These are phyloP conservation scores for Polydrusus tereticollis DNA, from an alignment of 2,888 invertebrate species.

Conservation along the genomic window DNA sequence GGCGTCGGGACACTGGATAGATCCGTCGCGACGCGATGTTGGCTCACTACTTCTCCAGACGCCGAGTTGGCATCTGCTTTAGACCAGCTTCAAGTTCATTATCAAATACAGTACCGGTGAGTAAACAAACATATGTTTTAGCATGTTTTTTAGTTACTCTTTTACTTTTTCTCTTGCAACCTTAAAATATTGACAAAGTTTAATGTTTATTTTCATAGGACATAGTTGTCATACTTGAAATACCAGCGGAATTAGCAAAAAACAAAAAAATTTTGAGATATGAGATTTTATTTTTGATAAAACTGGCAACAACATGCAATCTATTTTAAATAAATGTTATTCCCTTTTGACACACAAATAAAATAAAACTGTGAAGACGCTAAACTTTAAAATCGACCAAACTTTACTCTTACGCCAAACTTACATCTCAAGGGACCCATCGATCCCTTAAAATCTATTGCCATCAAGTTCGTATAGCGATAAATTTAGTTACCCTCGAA, in stretches of 20 bases:
- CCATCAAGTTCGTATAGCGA: constrained; percentile 26
- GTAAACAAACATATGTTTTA: constrained; percentile 45
- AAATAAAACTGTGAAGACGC: no score
- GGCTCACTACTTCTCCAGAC: constrained; percentile 48
- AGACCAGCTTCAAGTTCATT: constrained; percentile 13
- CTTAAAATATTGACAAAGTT: background rate
- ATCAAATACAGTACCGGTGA: constrained; percentile 36
- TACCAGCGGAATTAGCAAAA: background rate
- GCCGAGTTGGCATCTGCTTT: constrained; percentile 34
- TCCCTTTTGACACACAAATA: background rate
- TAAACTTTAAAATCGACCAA: background rate
- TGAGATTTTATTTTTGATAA: no score
- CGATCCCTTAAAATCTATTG: constrained; percentile 28
- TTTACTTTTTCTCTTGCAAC: background rate
- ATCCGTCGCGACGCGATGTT: constrained; percentile 47
- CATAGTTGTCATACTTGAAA: background rate
- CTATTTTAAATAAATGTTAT: background rate
- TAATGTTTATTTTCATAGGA: background rate
- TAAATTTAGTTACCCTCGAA: constrained; percentile 58
- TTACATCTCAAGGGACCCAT: constrained; percentile 8
- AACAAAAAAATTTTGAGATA: background rate
- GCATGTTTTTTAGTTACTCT: constrained; percentile 21
- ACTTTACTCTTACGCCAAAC: background rate
- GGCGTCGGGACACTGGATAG: constrained; percentile 64
- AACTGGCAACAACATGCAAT: background rate